These are phyloP conservation scores for Phyllotreta cruciferae DNA, from an alignment of 2,888 invertebrate genomes.

Conservation along the genomic window DNA sequence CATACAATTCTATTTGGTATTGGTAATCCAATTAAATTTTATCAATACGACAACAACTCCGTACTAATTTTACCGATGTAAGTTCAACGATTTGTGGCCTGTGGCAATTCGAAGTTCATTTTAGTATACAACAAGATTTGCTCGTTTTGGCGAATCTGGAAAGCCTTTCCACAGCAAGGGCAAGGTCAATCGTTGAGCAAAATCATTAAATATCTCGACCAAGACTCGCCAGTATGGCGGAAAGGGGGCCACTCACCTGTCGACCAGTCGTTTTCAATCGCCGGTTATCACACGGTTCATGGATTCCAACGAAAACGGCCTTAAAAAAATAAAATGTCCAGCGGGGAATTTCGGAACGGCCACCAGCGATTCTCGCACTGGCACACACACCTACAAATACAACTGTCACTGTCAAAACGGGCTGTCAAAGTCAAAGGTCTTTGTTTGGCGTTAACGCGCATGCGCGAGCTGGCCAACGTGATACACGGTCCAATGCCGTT, in stretches of 20 bases:
- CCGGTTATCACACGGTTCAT: slow-evolving; percentile 7
- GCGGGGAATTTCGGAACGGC: slow-evolving; percentile 12
- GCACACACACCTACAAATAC: slow-evolving; percentile 42
- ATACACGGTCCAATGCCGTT: neutral
- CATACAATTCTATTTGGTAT: no score
- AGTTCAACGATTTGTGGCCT: no score
- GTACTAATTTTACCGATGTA: no score
- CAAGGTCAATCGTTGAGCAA: slow-evolving; percentile 11
- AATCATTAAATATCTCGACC: neutral
- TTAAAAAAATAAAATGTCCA: slow-evolving; percentile 1
- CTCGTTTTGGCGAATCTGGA: no score
- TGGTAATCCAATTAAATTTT: no score
- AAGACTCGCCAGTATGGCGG: neutral
- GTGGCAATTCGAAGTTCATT: no score
- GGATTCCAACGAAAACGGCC: no score
- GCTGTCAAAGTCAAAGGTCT: slow-evolving; percentile 40
- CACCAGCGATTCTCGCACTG: slow-evolving; percentile 16
- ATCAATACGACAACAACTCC: no score
- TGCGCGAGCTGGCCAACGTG: slow-evolving; percentile 19
- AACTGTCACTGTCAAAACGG: slow-evolving; percentile 41
- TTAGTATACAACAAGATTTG: no score
- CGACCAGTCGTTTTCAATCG: slow-evolving; percentile 1
- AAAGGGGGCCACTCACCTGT: neutral
- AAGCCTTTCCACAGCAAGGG: slow-evolving; percentile 8
- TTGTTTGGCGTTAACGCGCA: slow-evolving; percentile 29